A percentile compares a stretch with the other conserved stretches of the same genome.
Evolutionary conservation across 2,113 vertebrate genomes (phyloP).

Genomic region (Euleptes europaea): DNA sequence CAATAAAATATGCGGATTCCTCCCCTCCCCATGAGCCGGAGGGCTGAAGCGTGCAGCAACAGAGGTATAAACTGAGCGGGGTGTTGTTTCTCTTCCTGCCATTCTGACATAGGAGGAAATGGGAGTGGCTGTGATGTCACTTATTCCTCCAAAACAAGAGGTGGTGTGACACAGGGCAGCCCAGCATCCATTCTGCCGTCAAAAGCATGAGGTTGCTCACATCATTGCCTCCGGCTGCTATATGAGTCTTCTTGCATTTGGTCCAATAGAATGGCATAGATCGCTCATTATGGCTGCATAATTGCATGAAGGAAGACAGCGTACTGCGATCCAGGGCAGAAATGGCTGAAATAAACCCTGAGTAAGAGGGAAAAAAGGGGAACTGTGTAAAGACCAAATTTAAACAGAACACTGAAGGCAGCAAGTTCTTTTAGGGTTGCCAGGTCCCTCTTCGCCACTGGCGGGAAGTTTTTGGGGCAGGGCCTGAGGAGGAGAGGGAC

Average conservation of each 20-base stretch:
- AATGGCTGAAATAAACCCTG: neutral
- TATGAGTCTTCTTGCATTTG: no score
- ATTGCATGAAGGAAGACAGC: neutral
- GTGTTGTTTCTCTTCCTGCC: neutral
- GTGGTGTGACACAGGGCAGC: neutral
- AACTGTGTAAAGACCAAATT: no score
- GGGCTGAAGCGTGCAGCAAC: neutral
- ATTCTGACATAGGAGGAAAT: neutral
- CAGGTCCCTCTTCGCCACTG: no score
- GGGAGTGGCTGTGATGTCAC: neutral
- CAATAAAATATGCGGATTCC: neutral
- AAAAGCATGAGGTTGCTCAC: neutral
- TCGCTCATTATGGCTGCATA: neutral
- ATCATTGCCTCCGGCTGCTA: neutral
- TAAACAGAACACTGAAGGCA: no score
- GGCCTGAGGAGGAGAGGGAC: no score
- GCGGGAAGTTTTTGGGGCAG: no score
- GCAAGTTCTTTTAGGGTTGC: no score
- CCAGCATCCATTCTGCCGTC: neutral
- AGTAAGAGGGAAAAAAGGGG: neutral
- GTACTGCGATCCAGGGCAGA: neutral
- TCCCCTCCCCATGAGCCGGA: neutral
- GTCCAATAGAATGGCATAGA: neutral
- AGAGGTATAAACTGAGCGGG: neutral
- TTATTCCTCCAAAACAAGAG: neutral